Percentiles rank a stretch among this genome's conserved stretches.
Evolutionary conservation across 2,888 invertebrate genomes (phyloP).

Genomic region (Idaea aversata): DNA sequence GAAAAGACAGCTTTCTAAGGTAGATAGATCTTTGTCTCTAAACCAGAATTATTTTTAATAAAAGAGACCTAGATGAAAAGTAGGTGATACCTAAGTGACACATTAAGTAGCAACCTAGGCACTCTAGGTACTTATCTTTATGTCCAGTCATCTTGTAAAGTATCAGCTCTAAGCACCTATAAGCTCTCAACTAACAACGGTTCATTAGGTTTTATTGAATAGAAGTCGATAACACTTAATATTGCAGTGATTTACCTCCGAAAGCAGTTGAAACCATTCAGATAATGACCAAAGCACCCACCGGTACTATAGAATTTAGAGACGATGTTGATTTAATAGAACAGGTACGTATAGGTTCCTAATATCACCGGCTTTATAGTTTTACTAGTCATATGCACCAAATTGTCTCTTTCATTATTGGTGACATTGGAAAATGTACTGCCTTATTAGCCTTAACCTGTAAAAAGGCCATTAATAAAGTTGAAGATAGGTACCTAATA

Average conservation of each 20-base stretch:
- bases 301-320: constrained; percentile 71
- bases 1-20: no score
- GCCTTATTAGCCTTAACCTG: background rate
- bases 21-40: no score
- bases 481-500: background rate
- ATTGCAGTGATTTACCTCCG: constrained; percentile 57
- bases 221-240: constrained; percentile 7
- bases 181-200: background rate
- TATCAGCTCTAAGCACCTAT: no score
- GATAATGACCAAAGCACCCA: constrained; percentile 57
- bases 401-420: no score
- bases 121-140: background rate
- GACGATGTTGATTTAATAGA: constrained; percentile 78
- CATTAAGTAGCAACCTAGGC: background rate
- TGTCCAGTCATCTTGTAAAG: no score
- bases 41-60: background rate
- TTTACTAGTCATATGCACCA: background rate
- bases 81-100: background rate
- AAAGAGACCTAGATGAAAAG: background rate
- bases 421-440: background rate
- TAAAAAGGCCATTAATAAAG: background rate
- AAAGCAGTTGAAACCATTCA: constrained; percentile 50
- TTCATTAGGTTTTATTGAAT: background rate
- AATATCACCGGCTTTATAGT: no score
- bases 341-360: constrained; percentile 67